Conservation (phyloP, 2,888 invertebrate species). For the Ennomos erosarius region DNA sequence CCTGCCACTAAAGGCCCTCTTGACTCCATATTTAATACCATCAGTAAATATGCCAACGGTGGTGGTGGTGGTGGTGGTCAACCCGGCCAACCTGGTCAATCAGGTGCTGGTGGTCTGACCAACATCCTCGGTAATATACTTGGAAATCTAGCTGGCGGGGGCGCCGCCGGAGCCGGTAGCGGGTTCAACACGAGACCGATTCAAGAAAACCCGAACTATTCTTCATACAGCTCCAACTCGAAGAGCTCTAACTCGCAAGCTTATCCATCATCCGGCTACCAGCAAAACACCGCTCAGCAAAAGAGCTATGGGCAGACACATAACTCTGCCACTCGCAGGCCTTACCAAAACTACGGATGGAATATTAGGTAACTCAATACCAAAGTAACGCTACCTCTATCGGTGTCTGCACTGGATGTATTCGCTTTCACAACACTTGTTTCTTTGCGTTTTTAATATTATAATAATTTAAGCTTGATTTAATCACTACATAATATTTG, state of each 20-base stretch:
- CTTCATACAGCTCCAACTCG: constrained; percentile 68
- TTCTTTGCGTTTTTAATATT: constrained; percentile 27
- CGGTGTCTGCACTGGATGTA: constrained; percentile 29
- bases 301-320: constrained; percentile 69
- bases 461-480: constrained; percentile 18
- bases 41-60: constrained; percentile 62
- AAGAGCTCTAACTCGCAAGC: constrained; percentile 71
- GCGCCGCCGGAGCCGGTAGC: constrained; percentile 64
- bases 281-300: constrained; percentile 65
- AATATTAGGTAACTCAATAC: constrained; percentile 75
- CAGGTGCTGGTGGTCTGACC: constrained; percentile 55
- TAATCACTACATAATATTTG: constrained; percentile 14
- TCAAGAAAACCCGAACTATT: constrained; percentile 76
- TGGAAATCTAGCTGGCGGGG: constrained; percentile 69
- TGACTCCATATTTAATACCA: constrained; percentile 60
- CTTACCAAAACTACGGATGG: constrained; percentile 74
- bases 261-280: constrained; percentile 72
- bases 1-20: constrained; percentile 55
- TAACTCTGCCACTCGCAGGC: constrained; percentile 63
- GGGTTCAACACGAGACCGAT: constrained; percentile 77
- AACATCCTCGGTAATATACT: constrained; percentile 74
- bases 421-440: constrained; percentile 28
- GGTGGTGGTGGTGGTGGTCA: constrained; percentile 44
- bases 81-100: constrained; percentile 37
- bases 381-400: constrained; percentile 12